Conservation (phyloP, 2,113 vertebrate genomes). For the Anhinga anhinga region DNA sequence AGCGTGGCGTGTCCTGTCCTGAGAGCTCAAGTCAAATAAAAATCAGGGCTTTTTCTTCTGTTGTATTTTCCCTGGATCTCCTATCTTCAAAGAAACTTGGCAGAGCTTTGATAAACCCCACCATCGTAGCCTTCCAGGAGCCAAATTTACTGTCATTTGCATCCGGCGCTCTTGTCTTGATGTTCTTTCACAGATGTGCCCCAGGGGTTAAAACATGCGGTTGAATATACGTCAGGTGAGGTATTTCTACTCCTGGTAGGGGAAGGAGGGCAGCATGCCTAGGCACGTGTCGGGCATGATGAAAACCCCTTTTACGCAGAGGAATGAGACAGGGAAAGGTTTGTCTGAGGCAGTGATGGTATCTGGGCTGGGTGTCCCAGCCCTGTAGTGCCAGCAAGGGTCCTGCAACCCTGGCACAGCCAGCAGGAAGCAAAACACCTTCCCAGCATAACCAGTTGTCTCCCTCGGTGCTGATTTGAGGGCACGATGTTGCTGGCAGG, state of each 20-base stretch:
- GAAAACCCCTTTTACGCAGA: rapidly evolving
- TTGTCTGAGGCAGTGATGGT: background rate
- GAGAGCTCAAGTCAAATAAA: slow-evolving; percentile 25
- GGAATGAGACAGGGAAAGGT: background rate
- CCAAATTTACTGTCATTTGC: rapidly evolving
- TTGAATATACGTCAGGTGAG: background rate
- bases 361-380: background rate
- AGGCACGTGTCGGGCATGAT: rapidly evolving
- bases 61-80: background rate
- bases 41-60: background rate
- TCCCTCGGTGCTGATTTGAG: background rate
- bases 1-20: rapidly evolving
- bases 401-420: background rate
- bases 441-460: background rate
- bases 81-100: rapidly evolving
- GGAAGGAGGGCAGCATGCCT: background rate
- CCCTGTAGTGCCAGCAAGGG: rapidly evolving
- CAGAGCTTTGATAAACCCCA: background rate
- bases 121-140: rapidly evolving
- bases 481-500: rapidly evolving
- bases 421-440: rapidly evolving
- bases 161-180: rapidly evolving
- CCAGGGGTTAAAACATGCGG: rapidly evolving
- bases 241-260: rapidly evolving
- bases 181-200: background rate